Evolutionary conservation across 2,888 invertebrate genomes (phyloP).

Genomic region (Tenthredo distinguenda): DNA sequence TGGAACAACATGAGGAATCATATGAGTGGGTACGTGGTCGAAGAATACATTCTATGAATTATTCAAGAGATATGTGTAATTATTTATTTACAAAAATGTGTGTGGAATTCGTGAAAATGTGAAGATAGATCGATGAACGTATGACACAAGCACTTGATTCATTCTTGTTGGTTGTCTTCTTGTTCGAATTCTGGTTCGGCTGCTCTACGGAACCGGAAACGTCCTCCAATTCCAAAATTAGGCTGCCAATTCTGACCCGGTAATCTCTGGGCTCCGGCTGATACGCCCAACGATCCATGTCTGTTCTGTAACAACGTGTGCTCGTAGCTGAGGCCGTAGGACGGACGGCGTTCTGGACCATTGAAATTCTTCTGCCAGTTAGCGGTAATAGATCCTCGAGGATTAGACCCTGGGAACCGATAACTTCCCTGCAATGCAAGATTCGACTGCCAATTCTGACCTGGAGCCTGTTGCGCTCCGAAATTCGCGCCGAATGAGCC

Average conservation of each 20-base stretch:
- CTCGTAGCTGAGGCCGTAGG: conserved; percentile 4
- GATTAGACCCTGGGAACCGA: conserved; percentile 16
- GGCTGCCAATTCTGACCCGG: conserved; percentile 4
- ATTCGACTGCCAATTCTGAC: neutral
- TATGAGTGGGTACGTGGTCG: neutral
- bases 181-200: neutral
- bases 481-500: conserved; percentile 23
- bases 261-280: conserved; percentile 22
- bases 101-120: neutral
- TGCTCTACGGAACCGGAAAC: conserved; percentile 24
- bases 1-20: neutral
- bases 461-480: conserved; percentile 6
- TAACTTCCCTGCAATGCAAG: conserved; percentile 14
- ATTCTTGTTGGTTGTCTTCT: neutral
- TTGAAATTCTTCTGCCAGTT: conserved; percentile 1
- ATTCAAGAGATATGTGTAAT: neutral
- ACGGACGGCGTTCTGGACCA: conserved; percentile 22
- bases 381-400: conserved; percentile 4
- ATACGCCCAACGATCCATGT: conserved; percentile 9
- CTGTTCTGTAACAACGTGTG: conserved; percentile 25
- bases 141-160: neutral
- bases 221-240: conserved; percentile 1
- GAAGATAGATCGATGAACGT: neutral
- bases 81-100: neutral
- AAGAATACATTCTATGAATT: neutral